A percentile compares a stretch with the other conserved stretches of the same genome.
Conservation (phyloP, 2,113 vertebrate species). For the Micronycteris hirsuta region DNA sequence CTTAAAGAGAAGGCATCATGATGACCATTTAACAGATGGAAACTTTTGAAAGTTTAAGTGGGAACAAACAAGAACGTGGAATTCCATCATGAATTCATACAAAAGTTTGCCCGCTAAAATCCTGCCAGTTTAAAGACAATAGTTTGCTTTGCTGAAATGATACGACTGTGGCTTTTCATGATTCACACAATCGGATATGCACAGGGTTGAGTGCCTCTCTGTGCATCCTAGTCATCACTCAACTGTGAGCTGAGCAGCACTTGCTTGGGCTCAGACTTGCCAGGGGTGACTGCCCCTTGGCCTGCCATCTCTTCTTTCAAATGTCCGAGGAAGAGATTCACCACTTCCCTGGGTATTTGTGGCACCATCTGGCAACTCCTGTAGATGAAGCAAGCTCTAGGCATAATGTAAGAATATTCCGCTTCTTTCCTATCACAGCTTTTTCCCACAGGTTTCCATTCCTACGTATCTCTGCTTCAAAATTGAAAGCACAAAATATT, state of each 20-base stretch:
- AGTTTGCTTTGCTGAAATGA: not conserved
- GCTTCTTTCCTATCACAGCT: not conserved
- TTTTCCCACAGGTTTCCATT: not conserved
- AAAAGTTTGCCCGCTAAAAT: not conserved
- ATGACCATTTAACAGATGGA: not conserved
- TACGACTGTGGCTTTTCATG: not conserved
- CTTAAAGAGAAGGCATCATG: not conserved
- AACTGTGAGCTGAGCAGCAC: not conserved
- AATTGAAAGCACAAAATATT: not conserved
- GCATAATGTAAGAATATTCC: not conserved
- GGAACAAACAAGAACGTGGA: not conserved
- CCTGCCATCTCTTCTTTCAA: not conserved
- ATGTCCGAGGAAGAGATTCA: conserved; percentile 5
- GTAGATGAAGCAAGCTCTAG: not conserved
- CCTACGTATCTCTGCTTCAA: not conserved
- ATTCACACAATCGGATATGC: not conserved
- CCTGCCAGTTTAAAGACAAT: not conserved
- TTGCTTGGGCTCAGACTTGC: not conserved
- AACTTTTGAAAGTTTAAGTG: not conserved
- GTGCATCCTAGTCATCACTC: not conserved
- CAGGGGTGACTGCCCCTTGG: not conserved
- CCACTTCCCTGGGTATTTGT: conserved; percentile 27
- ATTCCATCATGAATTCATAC: not conserved
- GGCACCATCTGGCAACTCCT: conserved; percentile 15
- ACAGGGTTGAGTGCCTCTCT: not conserved